These are phyloP conservation scores for Orussus abietinus DNA, from an alignment of 1,140 invertebrate genomes.

Conservation along the genomic window DNA sequence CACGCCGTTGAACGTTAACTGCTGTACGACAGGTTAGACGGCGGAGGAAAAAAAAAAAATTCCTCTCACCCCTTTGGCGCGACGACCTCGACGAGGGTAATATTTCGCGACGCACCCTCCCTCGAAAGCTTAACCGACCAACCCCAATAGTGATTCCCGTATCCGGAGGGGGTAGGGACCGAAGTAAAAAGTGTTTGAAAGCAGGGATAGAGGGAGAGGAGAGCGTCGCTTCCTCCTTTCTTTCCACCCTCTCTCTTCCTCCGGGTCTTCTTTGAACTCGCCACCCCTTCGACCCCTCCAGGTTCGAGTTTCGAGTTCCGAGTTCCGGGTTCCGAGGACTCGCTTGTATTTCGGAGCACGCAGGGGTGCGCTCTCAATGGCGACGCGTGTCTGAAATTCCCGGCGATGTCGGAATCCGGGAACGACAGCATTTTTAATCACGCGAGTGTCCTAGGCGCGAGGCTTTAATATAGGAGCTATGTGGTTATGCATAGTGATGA, in stretches of 20 bases:
- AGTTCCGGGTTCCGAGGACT: too few relatives aligned
- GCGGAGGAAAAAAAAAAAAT: constrained; percentile 22
- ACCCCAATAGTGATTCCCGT: too few relatives aligned
- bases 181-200: too few relatives aligned
- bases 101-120: constrained; percentile 6
- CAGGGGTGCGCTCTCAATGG: too few relatives aligned
- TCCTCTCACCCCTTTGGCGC: neutral
- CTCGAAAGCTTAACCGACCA: constrained; percentile 7
- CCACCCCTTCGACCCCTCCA: too few relatives aligned
- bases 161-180: too few relatives aligned
- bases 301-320: too few relatives aligned
- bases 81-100: constrained; percentile 5
- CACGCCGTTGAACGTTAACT: constrained; percentile 23
- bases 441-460: constrained; percentile 39
- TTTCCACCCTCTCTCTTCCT: too few relatives aligned
- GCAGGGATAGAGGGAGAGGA: too few relatives aligned
- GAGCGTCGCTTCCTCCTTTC: too few relatives aligned
- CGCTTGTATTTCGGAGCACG: too few relatives aligned
- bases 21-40: constrained; percentile 19
- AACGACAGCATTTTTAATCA: constrained; percentile 52
- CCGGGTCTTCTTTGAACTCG: too few relatives aligned
- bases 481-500: constrained; percentile 50
- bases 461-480: constrained; percentile 52
- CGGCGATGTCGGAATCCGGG: constrained; percentile 30
- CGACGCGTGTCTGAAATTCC: constrained; percentile 31